Conservation (phyloP, 2,113 vertebrate genomes). For the Notarius quadriscutis region DNA sequence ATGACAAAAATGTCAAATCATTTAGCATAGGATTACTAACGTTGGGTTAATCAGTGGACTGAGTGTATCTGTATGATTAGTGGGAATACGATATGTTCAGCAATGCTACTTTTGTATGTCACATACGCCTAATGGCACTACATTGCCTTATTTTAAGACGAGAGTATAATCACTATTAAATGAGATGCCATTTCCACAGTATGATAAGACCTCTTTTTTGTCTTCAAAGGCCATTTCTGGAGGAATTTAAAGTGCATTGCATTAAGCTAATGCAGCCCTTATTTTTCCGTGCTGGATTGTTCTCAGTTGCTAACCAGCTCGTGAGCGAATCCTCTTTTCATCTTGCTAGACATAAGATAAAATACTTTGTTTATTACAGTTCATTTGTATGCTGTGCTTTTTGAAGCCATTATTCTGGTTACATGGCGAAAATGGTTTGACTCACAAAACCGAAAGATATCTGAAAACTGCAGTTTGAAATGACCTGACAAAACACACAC, state of each 20-base stretch:
- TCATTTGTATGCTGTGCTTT: conserved; percentile 46
- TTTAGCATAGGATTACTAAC: background rate
- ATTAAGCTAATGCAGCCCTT: conserved; percentile 46
- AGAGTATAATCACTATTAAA: conserved; percentile 25
- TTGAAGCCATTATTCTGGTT: conserved; percentile 42
- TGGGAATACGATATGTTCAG: background rate
- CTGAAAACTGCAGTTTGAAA: conserved; percentile 33
- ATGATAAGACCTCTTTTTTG: conserved; percentile 16
- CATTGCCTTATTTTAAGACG: conserved; percentile 9
- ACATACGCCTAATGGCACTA: background rate
- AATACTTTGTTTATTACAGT: conserved; percentile 46
- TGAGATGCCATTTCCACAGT: background rate
- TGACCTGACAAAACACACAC: conserved; percentile 1
- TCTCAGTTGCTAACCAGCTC: conserved; percentile 44
- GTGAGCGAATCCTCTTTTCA: conserved; percentile 45
- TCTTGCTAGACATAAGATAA: conserved; percentile 35
- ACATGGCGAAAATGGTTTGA: conserved; percentile 29
- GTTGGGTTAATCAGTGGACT: background rate
- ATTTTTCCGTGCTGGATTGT: conserved; percentile 35
- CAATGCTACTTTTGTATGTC: background rate
- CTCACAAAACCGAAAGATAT: conserved; percentile 36
- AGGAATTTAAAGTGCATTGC: conserved; percentile 44
- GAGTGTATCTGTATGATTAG: background rate
- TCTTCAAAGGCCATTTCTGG: conserved; percentile 40
- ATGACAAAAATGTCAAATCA: background rate